These are phyloP conservation scores for Pseudoatta argentina DNA, from an alignment of 1,140 invertebrate genomes.

Conservation along the genomic window DNA sequence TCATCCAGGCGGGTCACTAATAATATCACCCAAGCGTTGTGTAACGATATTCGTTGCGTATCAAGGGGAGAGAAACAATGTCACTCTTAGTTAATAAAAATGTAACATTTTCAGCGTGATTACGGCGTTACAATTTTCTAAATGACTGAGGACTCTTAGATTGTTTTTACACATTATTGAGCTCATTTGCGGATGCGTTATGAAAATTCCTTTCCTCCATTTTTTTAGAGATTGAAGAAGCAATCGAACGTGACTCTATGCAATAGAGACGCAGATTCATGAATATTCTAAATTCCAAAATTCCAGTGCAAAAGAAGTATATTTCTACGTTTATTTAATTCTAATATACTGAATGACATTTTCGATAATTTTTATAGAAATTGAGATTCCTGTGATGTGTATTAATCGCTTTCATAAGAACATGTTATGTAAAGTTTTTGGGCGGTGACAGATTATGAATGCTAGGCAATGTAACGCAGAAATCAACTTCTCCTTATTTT, in stretches of 20 bases:
- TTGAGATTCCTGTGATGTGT: too few species aligned
- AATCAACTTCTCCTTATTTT: too few species aligned
- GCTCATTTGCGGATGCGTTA: not conserved
- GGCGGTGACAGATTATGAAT: too few species aligned
- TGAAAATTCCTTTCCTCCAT: constrained; percentile 7
- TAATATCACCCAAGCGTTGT: constrained; percentile 72
- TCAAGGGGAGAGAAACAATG: constrained; percentile 22
- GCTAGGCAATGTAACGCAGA: too few species aligned
- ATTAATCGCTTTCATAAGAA: too few species aligned
- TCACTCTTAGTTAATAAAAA: constrained; percentile 23
- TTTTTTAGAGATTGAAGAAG: not conserved
- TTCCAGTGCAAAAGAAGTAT: too few species aligned
- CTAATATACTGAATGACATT: too few species aligned
- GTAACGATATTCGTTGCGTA: constrained; percentile 66
- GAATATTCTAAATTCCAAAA: too few species aligned
- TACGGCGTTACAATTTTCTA: constrained; percentile 21
- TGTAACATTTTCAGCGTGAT: not conserved
- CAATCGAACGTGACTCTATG: not conserved
- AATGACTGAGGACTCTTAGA: not conserved
- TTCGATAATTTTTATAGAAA: too few species aligned
- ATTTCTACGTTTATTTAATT: too few species aligned
- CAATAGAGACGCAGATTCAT: not conserved
- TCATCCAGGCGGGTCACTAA: constrained; percentile 74
- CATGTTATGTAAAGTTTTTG: too few species aligned
- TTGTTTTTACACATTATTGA: not conserved